Evolutionary conservation across 2,888 invertebrate species (phyloP).

Genomic region (Dynastes hyllus): DNA sequence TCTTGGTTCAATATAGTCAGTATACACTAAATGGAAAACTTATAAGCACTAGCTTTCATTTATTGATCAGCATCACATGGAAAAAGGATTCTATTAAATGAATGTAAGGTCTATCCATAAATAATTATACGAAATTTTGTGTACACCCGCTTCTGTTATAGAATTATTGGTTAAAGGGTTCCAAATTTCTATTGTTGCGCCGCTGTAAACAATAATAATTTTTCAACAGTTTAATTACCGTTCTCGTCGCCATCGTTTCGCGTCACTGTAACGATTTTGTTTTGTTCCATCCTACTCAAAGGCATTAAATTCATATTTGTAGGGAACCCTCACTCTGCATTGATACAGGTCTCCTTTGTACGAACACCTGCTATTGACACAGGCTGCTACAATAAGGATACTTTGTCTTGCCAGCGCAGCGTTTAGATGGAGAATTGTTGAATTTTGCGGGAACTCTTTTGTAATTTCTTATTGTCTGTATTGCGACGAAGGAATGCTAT

Average conservation of each 20-base stretch:
- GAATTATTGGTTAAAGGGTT: too few species aligned
- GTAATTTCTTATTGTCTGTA: conserved; percentile 21
- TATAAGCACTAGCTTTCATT: too few species aligned
- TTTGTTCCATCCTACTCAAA: conserved; percentile 13
- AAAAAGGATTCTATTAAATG: too few species aligned
- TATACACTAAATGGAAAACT: too few species aligned
- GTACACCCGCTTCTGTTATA: too few species aligned
- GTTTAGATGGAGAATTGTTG: not conserved
- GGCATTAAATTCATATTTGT: conserved; percentile 15
- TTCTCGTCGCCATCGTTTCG: not conserved
- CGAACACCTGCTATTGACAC: conserved; percentile 23
- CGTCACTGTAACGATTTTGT: conserved; percentile 5
- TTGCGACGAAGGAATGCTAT: not conserved
- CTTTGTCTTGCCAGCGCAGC: conserved; percentile 12
- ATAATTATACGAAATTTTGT: too few species aligned
- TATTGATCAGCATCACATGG: too few species aligned
- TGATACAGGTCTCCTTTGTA: conserved; percentile 26
- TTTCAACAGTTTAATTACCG: conserved; percentile 8
- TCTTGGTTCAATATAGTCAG: too few species aligned
- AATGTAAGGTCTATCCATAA: too few species aligned
- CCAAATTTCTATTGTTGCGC: too few species aligned
- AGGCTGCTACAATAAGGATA: conserved; percentile 3
- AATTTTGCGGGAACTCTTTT: conserved; percentile 3
- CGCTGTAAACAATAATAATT: not conserved
- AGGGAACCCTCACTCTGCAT: conserved; percentile 12